Percentiles rank a stretch among this genome's conserved stretches.
These are phyloP conservation scores for Drosophila mulleri DNA, from an alignment of 2,888 invertebrate genomes.

Conservation along the genomic window DNA sequence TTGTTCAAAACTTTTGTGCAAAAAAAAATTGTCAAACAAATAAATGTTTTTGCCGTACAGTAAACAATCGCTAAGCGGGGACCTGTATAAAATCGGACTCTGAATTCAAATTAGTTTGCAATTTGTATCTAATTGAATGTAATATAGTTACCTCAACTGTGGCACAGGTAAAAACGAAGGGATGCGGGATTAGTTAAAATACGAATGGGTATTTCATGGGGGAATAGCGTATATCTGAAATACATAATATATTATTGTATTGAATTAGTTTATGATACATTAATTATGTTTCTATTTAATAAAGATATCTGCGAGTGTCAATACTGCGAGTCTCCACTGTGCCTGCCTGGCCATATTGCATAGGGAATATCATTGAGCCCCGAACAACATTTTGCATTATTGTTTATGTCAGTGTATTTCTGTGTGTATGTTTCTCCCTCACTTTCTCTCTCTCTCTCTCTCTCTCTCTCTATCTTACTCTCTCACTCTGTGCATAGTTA, in stretches of 20 bases:
- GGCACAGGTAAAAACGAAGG: neutral
- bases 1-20: conserved; percentile 46
- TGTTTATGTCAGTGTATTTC: conserved; percentile 38
- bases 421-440: conserved; percentile 6
- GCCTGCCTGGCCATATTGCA: conserved; percentile 21
- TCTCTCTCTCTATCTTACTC: too few species aligned
- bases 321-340: conserved; percentile 5
- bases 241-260: too few species aligned
- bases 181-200: too few species aligned
- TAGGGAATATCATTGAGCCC: conserved; percentile 38
- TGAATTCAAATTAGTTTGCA: neutral
- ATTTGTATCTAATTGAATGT: neutral
- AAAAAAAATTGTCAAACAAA: conserved; percentile 73
- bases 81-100: neutral
- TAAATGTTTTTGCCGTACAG: conserved; percentile 63
- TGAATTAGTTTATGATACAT: too few species aligned
- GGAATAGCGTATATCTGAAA: neutral
- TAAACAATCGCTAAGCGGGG: conserved; percentile 2
- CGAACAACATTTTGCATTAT: conserved; percentile 40
- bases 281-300: too few species aligned
- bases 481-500: neutral
- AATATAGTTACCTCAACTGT: too few species aligned
- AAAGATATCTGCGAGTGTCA: too few species aligned
- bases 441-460: neutral
- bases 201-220: too few species aligned